phyloP scores from a whole-genome alignment of 1,140 invertebrate species.

The Drosophila nasuta region DNA sequence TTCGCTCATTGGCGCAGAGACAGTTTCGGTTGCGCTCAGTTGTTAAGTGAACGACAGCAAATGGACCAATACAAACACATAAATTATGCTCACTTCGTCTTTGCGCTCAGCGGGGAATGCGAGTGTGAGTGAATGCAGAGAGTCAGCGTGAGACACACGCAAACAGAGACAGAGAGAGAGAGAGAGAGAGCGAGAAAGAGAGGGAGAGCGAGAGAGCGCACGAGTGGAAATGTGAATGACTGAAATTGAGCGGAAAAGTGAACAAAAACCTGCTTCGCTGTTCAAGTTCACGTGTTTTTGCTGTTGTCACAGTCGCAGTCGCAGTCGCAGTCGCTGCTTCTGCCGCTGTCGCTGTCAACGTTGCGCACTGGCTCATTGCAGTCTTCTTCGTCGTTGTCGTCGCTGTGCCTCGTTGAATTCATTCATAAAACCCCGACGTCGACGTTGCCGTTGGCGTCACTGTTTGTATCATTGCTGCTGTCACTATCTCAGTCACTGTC shows the following conservation, averaged over 20 bases:
- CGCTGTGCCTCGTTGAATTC: slow-evolving; percentile 23
- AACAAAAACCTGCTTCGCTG: slow-evolving; percentile 11
- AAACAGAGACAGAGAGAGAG: too few species aligned
- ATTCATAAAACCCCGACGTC: slow-evolving; percentile 34
- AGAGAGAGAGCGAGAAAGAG: neutral
- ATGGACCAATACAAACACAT: slow-evolving; percentile 34
- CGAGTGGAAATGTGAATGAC: neutral
- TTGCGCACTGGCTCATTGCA: slow-evolving; percentile 1
- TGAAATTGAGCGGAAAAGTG: slow-evolving; percentile 4
- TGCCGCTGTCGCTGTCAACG: neutral
- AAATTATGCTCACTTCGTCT: slow-evolving; percentile 14
- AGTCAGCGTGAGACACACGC: too few species aligned
- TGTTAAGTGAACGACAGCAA: neutral
- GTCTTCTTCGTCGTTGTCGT: neutral
- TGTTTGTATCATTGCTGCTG: neutral
- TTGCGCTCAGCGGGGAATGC: slow-evolving; percentile 6
- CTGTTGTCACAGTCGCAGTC: slow-evolving; percentile 4
- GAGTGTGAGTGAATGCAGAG: slow-evolving; percentile 13
- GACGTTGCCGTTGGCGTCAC: neutral
- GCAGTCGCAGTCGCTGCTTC: neutral
- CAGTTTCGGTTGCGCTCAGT: slow-evolving; percentile 19
- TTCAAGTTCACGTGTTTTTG: slow-evolving; percentile 7
- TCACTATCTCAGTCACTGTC: neutral
- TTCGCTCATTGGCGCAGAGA: slow-evolving; percentile 29
- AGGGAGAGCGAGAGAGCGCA: neutral